phyloP scores from a whole-genome alignment of 2,888 invertebrate genomes.

The Orthosia cruda region DNA sequence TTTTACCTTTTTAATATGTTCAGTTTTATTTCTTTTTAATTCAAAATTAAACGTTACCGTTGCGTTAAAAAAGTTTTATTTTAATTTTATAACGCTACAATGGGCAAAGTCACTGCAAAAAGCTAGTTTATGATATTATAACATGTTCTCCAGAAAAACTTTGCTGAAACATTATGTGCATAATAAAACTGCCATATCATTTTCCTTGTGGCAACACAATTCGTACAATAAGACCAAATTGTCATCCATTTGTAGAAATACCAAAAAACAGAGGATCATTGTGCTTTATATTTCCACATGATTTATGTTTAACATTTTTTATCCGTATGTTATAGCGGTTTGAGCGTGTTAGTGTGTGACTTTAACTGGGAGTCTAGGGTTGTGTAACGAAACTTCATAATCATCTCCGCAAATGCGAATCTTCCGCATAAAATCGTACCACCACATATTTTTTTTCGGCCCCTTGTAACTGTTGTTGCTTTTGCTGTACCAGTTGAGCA shows the following conservation, averaged over 20 bases:
- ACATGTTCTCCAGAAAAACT: neutral
- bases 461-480: no score
- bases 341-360: slow-evolving; percentile 2
- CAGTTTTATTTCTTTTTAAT: no score
- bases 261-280: slow-evolving; percentile 33
- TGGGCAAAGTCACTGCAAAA: no score
- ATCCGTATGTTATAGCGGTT: slow-evolving; percentile 15
- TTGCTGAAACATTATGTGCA: neutral
- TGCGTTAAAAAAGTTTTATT: no score
- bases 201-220: neutral
- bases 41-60: no score
- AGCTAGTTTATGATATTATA: no score
- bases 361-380: neutral
- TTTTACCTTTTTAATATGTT: no score
- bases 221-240: slow-evolving; percentile 22
- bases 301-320: slow-evolving; percentile 50
- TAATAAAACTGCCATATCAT: neutral
- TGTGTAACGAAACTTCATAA: neutral
- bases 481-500: neutral
- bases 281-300: slow-evolving; percentile 8
- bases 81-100: no score
- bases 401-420: neutral
- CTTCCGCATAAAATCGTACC: neutral
- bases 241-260: slow-evolving; percentile 23
- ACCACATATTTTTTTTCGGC: neutral